These are phyloP conservation scores for Bubalus kerabau DNA, from an alignment of 2,113 vertebrate genomes.

Conservation along the genomic window DNA sequence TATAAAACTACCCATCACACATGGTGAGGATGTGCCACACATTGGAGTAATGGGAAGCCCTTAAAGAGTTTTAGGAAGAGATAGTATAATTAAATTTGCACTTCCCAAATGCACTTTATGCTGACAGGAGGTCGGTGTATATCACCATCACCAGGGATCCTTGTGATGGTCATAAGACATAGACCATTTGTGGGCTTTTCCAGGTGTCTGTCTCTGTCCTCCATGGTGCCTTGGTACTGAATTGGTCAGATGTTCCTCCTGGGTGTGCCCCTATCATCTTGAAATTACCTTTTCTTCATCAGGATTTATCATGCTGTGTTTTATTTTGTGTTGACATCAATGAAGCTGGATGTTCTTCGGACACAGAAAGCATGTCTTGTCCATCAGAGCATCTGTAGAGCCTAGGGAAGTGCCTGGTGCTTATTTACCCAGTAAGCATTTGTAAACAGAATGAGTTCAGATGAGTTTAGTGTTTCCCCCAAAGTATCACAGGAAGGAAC, in stretches of 20 bases:
- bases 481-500: not conserved
- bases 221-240: not conserved
- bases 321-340: not conserved
- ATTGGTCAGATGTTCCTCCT: not conserved
- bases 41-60: not conserved
- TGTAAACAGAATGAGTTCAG: not conserved
- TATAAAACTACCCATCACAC: not conserved
- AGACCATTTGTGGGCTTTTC: not conserved
- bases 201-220: not conserved
- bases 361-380: not conserved
- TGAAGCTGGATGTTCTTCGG: not conserved
- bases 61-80: not conserved
- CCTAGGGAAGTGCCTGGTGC: not conserved
- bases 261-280: not conserved
- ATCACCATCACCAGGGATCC: not conserved
- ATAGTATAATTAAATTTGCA: not conserved
- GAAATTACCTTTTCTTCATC: not conserved
- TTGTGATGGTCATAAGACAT: not conserved
- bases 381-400: not conserved
- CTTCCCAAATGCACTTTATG: not conserved
- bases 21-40: not conserved
- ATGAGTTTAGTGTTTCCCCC: not conserved
- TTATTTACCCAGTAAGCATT: not conserved
- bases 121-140: not conserved
- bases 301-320: not conserved